Percentiles rank a stretch among this genome's conserved stretches.
These are phyloP conservation scores for Ictalurus furcatus DNA, from an alignment of 2,113 vertebrate species.

Conservation along the genomic window DNA sequence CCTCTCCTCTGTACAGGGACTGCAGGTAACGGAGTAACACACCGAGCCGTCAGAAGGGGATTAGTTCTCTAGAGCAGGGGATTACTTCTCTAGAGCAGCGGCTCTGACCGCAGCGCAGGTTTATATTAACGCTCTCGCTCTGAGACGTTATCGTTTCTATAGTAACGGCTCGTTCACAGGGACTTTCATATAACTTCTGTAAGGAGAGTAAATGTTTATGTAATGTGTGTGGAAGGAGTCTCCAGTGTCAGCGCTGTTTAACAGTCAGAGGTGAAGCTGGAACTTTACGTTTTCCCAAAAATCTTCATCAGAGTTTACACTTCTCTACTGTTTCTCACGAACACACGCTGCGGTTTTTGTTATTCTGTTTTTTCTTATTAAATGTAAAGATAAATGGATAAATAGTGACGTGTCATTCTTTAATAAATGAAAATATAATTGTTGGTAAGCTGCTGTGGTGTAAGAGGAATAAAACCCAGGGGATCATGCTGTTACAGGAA, in stretches of 20 bases:
- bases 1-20: constrained; percentile 89
- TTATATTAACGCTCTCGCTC: background rate
- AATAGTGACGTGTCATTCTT: background rate
- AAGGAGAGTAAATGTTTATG: background rate
- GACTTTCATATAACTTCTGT: background rate
- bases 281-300: too few species aligned
- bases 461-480: background rate
- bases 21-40: constrained; percentile 78
- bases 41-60: too few species aligned
- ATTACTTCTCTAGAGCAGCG: background rate
- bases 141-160: background rate
- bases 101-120: background rate
- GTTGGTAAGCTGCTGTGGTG: background rate
- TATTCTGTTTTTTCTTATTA: background rate
- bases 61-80: too few species aligned
- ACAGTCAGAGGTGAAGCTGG: too few species aligned
- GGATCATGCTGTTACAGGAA: too few species aligned
- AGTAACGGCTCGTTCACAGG: background rate
- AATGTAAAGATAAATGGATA: background rate
- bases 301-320: background rate
- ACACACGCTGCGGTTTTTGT: background rate
- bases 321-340: background rate
- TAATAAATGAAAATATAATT: background rate
- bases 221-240: background rate
- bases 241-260: background rate